These are phyloP conservation scores for Propithecus coquereli DNA, from an alignment of 2,113 vertebrate species.

Conservation along the genomic window DNA sequence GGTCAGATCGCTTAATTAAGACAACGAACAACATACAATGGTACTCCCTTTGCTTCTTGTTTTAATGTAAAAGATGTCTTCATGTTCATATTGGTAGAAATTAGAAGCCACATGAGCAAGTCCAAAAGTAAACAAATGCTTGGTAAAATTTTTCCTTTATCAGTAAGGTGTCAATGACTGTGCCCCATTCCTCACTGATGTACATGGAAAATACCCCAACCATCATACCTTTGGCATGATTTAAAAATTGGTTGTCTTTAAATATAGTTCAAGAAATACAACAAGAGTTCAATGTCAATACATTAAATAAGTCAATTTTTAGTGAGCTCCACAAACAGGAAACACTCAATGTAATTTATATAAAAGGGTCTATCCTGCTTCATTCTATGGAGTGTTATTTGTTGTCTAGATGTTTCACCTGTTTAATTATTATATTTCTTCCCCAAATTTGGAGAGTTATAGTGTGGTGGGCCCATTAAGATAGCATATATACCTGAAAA, in stretches of 20 bases:
- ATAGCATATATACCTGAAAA: not conserved
- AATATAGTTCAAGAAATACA: not conserved
- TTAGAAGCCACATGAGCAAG: not conserved
- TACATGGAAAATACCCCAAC: not conserved
- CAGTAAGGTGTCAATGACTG: not conserved
- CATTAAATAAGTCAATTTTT: not conserved
- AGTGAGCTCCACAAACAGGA: not conserved
- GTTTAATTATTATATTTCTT: not conserved
- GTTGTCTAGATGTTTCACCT: not conserved
- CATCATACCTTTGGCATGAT: not conserved
- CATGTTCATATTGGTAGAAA: not conserved
- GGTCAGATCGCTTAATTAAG: not conserved
- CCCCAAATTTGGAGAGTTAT: not conserved
- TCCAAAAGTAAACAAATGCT: not conserved
- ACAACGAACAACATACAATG: not conserved
- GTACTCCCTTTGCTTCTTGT: not conserved
- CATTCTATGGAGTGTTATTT: not conserved
- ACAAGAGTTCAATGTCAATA: not conserved
- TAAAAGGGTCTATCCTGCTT: not conserved
- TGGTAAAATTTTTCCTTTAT: not conserved
- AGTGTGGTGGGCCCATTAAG: not conserved
- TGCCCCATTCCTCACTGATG: not conserved
- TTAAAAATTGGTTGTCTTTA: not conserved
- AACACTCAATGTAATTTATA: not conserved
- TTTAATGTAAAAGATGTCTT: not conserved